Evolutionary conservation across 2,888 invertebrate species (phyloP).

Genomic region (Eudasyphora cyanicolor): DNA sequence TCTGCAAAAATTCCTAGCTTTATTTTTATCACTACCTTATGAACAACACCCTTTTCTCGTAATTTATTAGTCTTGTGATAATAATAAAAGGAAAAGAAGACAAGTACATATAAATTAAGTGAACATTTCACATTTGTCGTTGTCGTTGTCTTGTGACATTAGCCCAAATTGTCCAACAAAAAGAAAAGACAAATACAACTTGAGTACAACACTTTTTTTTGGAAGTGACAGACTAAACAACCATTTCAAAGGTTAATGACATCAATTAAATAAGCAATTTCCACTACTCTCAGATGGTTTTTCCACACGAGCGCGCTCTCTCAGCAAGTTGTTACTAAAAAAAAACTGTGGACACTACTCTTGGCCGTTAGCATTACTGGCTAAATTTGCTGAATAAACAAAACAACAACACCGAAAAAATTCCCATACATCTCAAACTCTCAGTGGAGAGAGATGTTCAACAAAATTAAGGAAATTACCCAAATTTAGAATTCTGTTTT

Average conservation of each 20-base stretch:
- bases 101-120: neutral
- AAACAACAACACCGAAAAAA: neutral
- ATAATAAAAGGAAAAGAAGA: neutral
- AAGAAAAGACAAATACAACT: neutral
- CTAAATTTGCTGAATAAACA: neutral
- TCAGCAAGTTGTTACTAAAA: neutral
- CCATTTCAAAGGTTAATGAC: conserved; percentile 57
- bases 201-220: neutral
- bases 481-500: conserved; percentile 25
- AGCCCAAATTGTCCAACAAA: conserved; percentile 16
- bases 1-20: too few species aligned
- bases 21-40: too few species aligned
- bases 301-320: neutral
- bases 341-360: too few species aligned
- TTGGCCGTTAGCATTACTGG: neutral
- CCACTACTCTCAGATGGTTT: neutral
- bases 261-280: conserved; percentile 33
- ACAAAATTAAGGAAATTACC: conserved; percentile 28
- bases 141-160: conserved; percentile 35
- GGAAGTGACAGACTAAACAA: conserved; percentile 36
- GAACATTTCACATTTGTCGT: conserved; percentile 35
- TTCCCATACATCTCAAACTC: too few species aligned
- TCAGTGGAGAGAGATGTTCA: neutral
- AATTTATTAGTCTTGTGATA: neutral
- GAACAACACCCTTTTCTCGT: neutral